Evolutionary conservation across 2,113 vertebrate genomes (phyloP), one percentile per base, ranked within the genome.

Genomic region (Trichechus manatus): DNA sequence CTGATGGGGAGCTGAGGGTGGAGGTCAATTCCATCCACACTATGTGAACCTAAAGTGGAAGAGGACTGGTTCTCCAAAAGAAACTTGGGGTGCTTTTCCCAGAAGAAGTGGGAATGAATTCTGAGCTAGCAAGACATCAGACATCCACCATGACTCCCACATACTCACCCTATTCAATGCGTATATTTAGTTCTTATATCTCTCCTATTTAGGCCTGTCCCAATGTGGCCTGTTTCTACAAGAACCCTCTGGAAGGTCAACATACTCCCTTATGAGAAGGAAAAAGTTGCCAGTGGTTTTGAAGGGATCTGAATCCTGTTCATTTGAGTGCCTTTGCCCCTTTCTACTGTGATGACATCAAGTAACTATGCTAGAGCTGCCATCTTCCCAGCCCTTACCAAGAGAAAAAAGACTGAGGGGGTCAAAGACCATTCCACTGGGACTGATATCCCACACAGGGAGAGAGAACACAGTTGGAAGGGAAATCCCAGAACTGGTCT

Each of bases 391-490:
- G 79, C 42, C 8, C 47, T 56, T 44, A 14, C 64, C 14, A 10
- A 39, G 6, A 20, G 15, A 31, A 44, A 63, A 79, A 61, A 47
- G 22, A 11, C 11, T 3, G n/a, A 20, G 56, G 17, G 36, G 15
- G 11, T 33, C 78, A 53, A 64, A 66, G 39, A 31, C 50, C 89
- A 59, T 53, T 50, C 22, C 29, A 2, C 63, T n/a, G 27, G 47
- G 39, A 11, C 31, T 0, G 1, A 42, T 10, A 6, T 1, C 29
- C 9, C 4, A 3, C 29, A n/a, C 1, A 1, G 66, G 5, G 17
- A 17, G 82, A 61, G 36, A 36, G 3, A 61, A n/a, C 23, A 42
- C 2, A 5, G 0, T 7, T 5, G 29, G 33, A 66, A 61, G 23
- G 66, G 6, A 53, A 59, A n/a, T 25, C 63, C 7, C 42, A 64